Percentiles rank a stretch among this genome's conserved stretches.
phyloP scores from a whole-genome alignment of 2,113 vertebrate genomes.

The Plotosus lineatus region DNA sequence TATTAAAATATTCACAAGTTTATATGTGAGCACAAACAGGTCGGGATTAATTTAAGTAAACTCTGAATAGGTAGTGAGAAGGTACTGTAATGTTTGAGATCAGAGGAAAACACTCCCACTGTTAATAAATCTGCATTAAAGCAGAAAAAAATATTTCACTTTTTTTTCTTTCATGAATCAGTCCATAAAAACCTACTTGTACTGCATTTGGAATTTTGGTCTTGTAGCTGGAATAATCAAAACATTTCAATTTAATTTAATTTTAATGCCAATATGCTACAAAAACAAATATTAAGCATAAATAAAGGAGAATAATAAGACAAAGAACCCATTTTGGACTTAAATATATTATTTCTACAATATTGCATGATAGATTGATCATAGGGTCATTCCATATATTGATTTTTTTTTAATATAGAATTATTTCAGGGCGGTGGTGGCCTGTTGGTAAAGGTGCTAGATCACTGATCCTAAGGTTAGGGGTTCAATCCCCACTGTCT shows the following conservation, averaged over 20 bases:
- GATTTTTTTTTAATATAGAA: not conserved
- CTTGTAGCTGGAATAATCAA: not conserved
- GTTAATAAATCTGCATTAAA: slow-evolving; percentile 39
- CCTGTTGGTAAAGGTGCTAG: too few relatives aligned
- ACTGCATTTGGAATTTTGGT: too few relatives aligned
- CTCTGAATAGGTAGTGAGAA: not conserved
- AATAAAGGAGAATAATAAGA: not conserved
- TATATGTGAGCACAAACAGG: too few relatives aligned
- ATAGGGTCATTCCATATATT: not conserved
- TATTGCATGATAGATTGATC: too few relatives aligned
- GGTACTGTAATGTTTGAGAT: not conserved
- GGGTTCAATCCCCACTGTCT: too few relatives aligned
- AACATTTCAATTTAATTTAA: too few relatives aligned
- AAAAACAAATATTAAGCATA: not conserved
- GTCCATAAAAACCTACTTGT: slow-evolving; percentile 22
- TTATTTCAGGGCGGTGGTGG: too few relatives aligned
- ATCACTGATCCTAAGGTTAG: too few relatives aligned
- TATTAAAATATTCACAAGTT: not conserved
- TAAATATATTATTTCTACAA: too few relatives aligned
- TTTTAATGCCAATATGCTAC: not conserved
- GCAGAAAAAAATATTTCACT: slow-evolving; percentile 22
- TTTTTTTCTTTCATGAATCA: slow-evolving; percentile 19
- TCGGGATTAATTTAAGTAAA: not conserved
- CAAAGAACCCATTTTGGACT: too few relatives aligned
- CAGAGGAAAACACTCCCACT: slow-evolving; percentile 17